phyloP scores from a whole-genome alignment of 2,113 vertebrate species.

The Erinaceus europaeus region DNA sequence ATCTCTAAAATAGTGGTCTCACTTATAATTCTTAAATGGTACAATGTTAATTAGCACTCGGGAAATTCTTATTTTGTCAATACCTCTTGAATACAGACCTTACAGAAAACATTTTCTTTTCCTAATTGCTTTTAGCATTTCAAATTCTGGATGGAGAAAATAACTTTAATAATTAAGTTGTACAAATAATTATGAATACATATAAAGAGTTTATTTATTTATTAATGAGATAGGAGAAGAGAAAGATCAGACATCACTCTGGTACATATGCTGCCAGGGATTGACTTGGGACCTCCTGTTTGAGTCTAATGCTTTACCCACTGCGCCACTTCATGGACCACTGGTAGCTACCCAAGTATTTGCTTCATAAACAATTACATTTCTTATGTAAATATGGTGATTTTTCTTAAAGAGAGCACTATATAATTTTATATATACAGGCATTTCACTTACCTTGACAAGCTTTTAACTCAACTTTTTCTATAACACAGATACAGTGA shows the following conservation, averaged over 20 bases:
- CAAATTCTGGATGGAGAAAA: not conserved
- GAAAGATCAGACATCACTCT: too few relatives aligned
- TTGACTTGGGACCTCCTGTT: too few relatives aligned
- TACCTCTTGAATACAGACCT: not conserved
- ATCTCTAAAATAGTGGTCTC: not conserved
- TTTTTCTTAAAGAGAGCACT: not conserved
- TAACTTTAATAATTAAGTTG: not conserved
- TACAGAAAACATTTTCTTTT: not conserved
- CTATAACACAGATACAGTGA: not conserved
- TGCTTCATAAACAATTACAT: not conserved
- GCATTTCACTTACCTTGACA: not conserved
- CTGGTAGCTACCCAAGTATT: not conserved
- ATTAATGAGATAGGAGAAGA: too few relatives aligned
- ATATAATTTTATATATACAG: not conserved
- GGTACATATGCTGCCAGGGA: too few relatives aligned
- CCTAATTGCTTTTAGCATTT: conserved; percentile 13
- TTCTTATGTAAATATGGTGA: not conserved
- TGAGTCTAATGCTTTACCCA: too few relatives aligned
- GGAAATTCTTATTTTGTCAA: too few relatives aligned
- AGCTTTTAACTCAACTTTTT: not conserved
- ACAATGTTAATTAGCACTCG: not conserved
- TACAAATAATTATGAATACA: too few relatives aligned
- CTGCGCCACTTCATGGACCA: conserved; percentile 4
- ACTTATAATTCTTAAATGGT: not conserved
- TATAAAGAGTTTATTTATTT: too few relatives aligned